Conservation (phyloP, 1,140 invertebrate genomes). For the Drosophila pruinosa region DNA sequence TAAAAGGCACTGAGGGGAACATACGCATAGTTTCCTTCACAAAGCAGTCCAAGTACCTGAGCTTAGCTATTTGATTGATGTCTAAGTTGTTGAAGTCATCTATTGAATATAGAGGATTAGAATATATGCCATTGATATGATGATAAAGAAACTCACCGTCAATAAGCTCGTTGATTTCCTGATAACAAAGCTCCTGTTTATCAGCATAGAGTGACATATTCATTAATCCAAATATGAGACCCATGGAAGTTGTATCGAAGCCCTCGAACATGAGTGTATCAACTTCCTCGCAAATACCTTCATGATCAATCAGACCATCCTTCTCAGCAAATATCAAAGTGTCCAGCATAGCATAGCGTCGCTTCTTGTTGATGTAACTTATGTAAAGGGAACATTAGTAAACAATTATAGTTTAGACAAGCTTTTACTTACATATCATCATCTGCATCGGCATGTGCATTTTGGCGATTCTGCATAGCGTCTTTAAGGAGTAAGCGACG, state of each 20-base stretch:
- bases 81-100: slow-evolving; percentile 71
- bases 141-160: slow-evolving; percentile 26
- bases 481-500: slow-evolving; percentile 42
- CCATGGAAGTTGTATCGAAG: slow-evolving; percentile 89
- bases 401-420: not conserved
- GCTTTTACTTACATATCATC: slow-evolving; percentile 40
- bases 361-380: slow-evolving; percentile 81
- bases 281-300: slow-evolving; percentile 91
- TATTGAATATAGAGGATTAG: not conserved
- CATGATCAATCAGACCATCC: slow-evolving; percentile 84
- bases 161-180: slow-evolving; percentile 72
- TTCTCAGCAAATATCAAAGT: slow-evolving; percentile 86
- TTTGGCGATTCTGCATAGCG: slow-evolving; percentile 6
- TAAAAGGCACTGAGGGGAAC: slow-evolving; percentile 88
- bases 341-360: slow-evolving; percentile 91
- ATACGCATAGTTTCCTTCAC: slow-evolving; percentile 86
- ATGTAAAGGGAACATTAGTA: accelerated
- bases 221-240: slow-evolving; percentile 85
- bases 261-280: slow-evolving; percentile 92
- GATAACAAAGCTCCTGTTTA: slow-evolving; percentile 86
- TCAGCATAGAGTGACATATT: slow-evolving; percentile 85
- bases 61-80: slow-evolving; percentile 84
- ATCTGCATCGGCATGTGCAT: no score
- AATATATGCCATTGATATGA: no score
- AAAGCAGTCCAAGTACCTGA: slow-evolving; percentile 87